These are phyloP conservation scores for Orussus abietinus DNA, from an alignment of 1,140 invertebrate genomes.

Conservation along the genomic window DNA sequence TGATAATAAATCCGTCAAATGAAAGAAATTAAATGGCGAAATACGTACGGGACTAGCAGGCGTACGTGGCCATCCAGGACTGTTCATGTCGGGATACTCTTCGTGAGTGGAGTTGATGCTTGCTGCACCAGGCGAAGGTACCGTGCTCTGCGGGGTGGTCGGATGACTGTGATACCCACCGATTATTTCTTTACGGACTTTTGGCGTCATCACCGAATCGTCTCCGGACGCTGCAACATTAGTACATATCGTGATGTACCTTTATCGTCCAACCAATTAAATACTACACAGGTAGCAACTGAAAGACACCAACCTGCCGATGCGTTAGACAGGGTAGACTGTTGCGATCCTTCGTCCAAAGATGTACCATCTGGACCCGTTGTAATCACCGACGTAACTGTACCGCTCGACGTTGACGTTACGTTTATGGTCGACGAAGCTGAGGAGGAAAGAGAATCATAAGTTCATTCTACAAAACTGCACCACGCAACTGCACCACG, in stretches of 20 bases:
- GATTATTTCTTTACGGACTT: conserved; percentile 66
- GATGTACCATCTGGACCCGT: conserved; percentile 83
- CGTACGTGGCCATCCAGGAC: conserved; percentile 82
- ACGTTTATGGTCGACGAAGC: conserved; percentile 48
- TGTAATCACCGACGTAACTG: conserved; percentile 80
- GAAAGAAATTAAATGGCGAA: conserved; percentile 10
- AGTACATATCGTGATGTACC: conserved; percentile 10
- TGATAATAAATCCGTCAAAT: conserved; percentile 3
- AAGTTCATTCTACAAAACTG: too few species aligned
- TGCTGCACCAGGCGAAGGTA: conserved; percentile 76
- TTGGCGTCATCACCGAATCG: conserved; percentile 74
- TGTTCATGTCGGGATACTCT: conserved; percentile 83
- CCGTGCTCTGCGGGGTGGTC: conserved; percentile 67
- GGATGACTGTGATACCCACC: conserved; percentile 64
- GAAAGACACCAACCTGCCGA: conserved; percentile 66
- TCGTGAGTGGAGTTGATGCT: conserved; percentile 82
- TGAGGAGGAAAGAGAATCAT: conserved; percentile 29
- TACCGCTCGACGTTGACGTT: conserved; percentile 55
- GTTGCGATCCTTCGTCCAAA: conserved; percentile 85
- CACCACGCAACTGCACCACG: too few species aligned
- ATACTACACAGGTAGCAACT: neutral
- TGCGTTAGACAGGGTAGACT: conserved; percentile 86
- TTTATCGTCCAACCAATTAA: conserved; percentile 8
- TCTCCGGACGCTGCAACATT: conserved; percentile 71
- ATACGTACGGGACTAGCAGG: conserved; percentile 82